These are phyloP conservation scores for Campoplex nolae DNA, from an alignment of 2,888 invertebrate genomes.

Conservation along the genomic window DNA sequence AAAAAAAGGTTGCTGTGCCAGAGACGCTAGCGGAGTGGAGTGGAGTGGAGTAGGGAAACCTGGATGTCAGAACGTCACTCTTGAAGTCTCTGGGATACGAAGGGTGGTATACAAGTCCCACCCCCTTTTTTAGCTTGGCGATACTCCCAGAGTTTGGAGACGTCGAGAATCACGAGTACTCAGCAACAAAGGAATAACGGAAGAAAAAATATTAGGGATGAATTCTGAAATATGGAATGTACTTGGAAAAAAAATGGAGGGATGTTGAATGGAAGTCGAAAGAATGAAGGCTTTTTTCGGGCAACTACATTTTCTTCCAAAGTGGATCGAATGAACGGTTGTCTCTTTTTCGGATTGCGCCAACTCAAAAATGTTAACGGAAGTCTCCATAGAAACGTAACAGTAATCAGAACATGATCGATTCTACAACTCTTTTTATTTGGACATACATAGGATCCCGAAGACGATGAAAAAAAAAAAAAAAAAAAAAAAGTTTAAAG, in stretches of 20 bases:
- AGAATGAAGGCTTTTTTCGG: constrained; percentile 9
- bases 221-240: constrained; percentile 67
- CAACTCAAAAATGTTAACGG: neutral
- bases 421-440: neutral
- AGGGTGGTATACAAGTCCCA: constrained; percentile 79
- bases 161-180: constrained; percentile 68
- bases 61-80: constrained; percentile 81
- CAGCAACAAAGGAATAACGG: constrained; percentile 34
- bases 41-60: constrained; percentile 59
- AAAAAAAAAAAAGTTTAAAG: constrained; percentile 17
- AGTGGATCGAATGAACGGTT: neutral
- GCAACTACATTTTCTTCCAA: constrained; percentile 13
- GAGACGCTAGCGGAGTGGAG: constrained; percentile 55
- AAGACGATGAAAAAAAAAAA: neutral
- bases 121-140: constrained; percentile 52
- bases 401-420: neutral
- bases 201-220: constrained; percentile 73
- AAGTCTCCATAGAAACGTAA: neutral
- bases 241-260: neutral
- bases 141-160: constrained; percentile 77
- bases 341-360: neutral
- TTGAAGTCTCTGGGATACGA: constrained; percentile 77
- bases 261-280: constrained; percentile 15
- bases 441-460: neutral
- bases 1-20: constrained; percentile 59